Evolutionary conservation across 1,140 invertebrate species (phyloP).

Genomic region (Drosophila persimilis): DNA sequence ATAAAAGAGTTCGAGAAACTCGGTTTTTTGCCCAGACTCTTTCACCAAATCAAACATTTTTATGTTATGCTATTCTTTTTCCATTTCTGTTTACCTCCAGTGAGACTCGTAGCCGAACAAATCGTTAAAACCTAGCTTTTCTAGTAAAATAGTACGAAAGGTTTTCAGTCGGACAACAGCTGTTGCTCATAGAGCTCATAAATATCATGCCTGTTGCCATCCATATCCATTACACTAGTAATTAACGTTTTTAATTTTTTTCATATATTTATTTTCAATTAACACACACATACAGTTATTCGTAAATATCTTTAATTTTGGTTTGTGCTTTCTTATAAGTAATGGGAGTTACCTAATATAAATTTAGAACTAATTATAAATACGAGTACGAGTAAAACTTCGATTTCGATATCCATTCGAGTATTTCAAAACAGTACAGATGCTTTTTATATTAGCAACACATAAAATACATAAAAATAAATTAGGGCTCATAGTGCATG

Average conservation of each 20-base stretch:
- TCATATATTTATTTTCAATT: slow-evolving; percentile 14
- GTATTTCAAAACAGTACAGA: slow-evolving; percentile 25
- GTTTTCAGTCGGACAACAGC: too few species aligned
- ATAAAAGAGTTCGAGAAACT: too few species aligned
- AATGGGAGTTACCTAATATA: slow-evolving; percentile 18
- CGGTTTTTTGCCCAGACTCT: too few species aligned
- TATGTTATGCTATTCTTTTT: too few species aligned
- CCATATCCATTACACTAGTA: too few species aligned
- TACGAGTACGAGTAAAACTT: slow-evolving; percentile 22
- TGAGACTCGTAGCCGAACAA: too few species aligned
- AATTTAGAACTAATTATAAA: slow-evolving; percentile 26
- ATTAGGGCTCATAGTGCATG: not conserved
- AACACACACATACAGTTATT: slow-evolving; percentile 14
- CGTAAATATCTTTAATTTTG: slow-evolving; percentile 48
- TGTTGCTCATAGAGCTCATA: too few species aligned
- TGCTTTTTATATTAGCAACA: slow-evolving; percentile 4
- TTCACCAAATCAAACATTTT: too few species aligned
- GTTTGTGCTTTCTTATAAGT: slow-evolving; percentile 63
- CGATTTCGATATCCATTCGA: slow-evolving; percentile 50
- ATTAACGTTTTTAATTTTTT: not conserved
- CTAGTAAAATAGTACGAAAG: too few species aligned
- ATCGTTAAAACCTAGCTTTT: too few species aligned
- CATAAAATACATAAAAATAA: slow-evolving; percentile 11
- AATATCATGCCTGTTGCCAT: too few species aligned
- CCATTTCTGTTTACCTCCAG: too few species aligned